Evolutionary conservation across 1,140 invertebrate species (phyloP), one percentile per base, ranked within the genome.

Genomic region (Propsilocerus akamusi): DNA sequence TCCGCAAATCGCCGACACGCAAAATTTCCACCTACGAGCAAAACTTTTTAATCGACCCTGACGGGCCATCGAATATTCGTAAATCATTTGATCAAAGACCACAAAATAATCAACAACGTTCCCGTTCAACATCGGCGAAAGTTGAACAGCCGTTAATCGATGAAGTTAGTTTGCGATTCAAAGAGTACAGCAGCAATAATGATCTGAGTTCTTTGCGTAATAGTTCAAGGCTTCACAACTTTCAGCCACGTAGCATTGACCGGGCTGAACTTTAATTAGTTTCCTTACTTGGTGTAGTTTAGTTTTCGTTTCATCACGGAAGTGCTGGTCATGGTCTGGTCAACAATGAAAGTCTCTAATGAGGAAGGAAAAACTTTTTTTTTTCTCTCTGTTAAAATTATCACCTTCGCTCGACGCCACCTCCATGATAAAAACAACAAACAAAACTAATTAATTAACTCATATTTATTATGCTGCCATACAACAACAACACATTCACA

Each of bases 231-330:
- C 24, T 25, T 1, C 14, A n/a, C 1, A 47, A 47, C n/a, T 47
- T 47, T 47, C 24, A 47, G 10, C 46, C 46, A 47, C 46, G 46
- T 25, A 25, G 25, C n/a, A 47, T 47, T 47, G 46, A 47, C 25
- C 24, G 46, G 10, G 46, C 46, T 25, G 46, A 47, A 25, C 8
- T 47, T 12, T 47, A 26, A 47, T 47, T 5, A 47, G 25, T 20
- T n/a, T 24, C 17, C n/a, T 30, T 30, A 8, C 28, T 30, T n/a
- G n/a, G n/a, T n/a, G n/a, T n/a, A n/a, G n/a, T n/a, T n/a, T n/a
- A n/a, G n/a, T n/a, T n/a, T n/a, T n/a, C n/a, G n/a, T n/a, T n/a
- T n/a, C n/a, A n/a, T n/a, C n/a, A n/a, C n/a, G n/a, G n/a, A n/a
- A n/a, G n/a, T n/a, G n/a, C n/a, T n/a, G n/a, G n/a, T n/a, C n/a